phyloP scores from a whole-genome alignment of 2,113 vertebrate genomes.

The Hirundichthys speculiger region DNA sequence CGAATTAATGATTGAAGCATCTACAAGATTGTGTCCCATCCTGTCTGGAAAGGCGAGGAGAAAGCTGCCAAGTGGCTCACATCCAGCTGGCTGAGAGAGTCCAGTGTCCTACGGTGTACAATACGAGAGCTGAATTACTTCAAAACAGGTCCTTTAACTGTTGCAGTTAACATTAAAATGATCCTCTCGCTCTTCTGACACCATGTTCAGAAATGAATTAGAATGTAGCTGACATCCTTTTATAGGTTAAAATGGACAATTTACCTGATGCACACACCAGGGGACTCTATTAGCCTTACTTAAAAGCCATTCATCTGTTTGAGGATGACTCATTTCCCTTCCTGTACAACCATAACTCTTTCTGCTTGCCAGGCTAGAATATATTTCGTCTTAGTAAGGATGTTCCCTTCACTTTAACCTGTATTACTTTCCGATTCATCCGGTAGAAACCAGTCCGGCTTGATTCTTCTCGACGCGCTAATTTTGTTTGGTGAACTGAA shows the following conservation, averaged over 20 bases:
- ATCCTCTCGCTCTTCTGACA: constrained; percentile 37
- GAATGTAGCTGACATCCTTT: constrained; percentile 42
- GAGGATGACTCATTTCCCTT: constrained; percentile 53
- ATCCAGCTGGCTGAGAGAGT: constrained; percentile 54
- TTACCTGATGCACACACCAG: constrained; percentile 50
- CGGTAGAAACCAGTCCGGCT: constrained; percentile 28
- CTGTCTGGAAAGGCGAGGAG: constrained; percentile 42
- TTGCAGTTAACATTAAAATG: constrained; percentile 56
- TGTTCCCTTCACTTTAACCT: constrained; percentile 35
- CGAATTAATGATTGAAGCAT: constrained; percentile 50
- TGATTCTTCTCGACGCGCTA: constrained; percentile 40
- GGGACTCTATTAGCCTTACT: constrained; percentile 49
- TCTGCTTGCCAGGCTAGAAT: constrained; percentile 51
- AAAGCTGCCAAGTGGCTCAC: constrained; percentile 63
- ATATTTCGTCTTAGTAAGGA: constrained; percentile 47
- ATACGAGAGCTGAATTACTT: constrained; percentile 52
- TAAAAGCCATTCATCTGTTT: constrained; percentile 58
- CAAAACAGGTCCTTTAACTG: constrained; percentile 48
- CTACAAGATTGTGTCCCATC: constrained; percentile 52
- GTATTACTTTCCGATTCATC: constrained; percentile 35
- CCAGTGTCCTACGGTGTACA: constrained; percentile 33
- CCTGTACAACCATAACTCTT: constrained; percentile 45
- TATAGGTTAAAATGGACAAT: constrained; percentile 55
- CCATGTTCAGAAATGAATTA: constrained; percentile 40
- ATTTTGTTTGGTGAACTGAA: constrained; percentile 60